Evolutionary conservation across 2,888 invertebrate genomes (phyloP), one percentile per base, ranked within the genome.

Genomic region (Drosophila sordidapex): DNA sequence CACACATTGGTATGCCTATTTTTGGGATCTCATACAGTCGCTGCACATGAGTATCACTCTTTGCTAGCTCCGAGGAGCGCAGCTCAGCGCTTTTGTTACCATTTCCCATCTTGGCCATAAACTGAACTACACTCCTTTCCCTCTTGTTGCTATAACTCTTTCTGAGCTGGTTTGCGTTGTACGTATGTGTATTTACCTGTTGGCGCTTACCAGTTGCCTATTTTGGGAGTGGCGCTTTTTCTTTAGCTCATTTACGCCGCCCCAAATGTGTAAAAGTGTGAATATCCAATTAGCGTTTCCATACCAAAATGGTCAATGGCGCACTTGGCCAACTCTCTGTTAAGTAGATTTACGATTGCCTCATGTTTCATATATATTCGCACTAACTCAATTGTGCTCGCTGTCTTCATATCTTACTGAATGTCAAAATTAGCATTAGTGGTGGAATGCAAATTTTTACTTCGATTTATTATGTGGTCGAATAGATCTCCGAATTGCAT

Each of bases 1-100:
- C 87, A 91, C 89, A 87, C 91, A 85, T 90, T 65, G 89, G 91
- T 79, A 89, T 89, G 89, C 80, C 85, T 84, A 83, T 85, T 89
- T 90, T 87, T 83, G 87, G 85, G 76, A 29, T 68, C 73, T 67
- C 49, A 38, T 33, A 46, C 36, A 54, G 54, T 52, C 46, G 33
- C 25, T 46, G 36, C 61, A 68, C 69, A 62, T 33, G 15, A 40
- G 57, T 60, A 31, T 35, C 63, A 51, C 74, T 80, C 76, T 66
- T 65, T 27, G 87, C 87, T 73, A 81, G 75, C 72, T 21, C 38
- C 51, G 71, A 64, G 56, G 51, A 64, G 63, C 65, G 25, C 15
- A 46, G 15, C 8, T 25, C 25, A 15, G 46, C 46, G 69, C 77
- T 76, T 81, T 87, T 85, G 86, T 81, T 85, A 85, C 80, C 69